Evolutionary conservation across 2,888 invertebrate genomes (phyloP).

Genomic region (Proisotoma minuta): DNA sequence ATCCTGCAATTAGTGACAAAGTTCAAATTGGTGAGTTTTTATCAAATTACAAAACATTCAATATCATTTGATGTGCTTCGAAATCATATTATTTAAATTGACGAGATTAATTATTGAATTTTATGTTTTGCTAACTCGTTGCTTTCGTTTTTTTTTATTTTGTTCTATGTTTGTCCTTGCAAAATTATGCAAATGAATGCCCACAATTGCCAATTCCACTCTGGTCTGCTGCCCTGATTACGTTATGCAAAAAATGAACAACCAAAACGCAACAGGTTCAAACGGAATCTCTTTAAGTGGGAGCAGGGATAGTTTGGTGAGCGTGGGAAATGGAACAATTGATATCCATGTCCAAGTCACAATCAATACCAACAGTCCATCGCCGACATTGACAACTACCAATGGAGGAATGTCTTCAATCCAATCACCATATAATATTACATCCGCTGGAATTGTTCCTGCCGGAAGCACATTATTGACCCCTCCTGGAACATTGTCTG

Average conservation of each 20-base stretch:
- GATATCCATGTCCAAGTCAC: constrained; percentile 78
- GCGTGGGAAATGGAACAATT: constrained; percentile 68
- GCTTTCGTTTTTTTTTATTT: constrained; percentile 16
- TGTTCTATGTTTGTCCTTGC: constrained; percentile 16
- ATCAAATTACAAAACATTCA: too few relatives aligned
- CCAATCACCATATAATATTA: not conserved
- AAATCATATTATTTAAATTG: not conserved
- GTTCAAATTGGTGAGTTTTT: constrained; percentile 43
- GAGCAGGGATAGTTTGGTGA: constrained; percentile 41
- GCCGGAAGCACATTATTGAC: constrained; percentile 36
- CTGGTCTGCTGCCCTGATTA: too few relatives aligned
- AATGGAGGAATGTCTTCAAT: constrained; percentile 13
- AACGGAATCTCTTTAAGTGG: constrained; percentile 42
- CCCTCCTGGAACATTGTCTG: constrained; percentile 69
- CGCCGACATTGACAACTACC: constrained; percentile 23
- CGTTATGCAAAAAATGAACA: too few relatives aligned
- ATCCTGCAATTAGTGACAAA: constrained; percentile 39
- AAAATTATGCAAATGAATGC: not conserved
- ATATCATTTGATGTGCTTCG: too few relatives aligned
- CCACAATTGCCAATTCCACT: too few relatives aligned
- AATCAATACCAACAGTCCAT: constrained; percentile 59
- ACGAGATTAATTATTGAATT: constrained; percentile 8
- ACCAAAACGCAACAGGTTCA: constrained; percentile 15
- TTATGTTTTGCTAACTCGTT: constrained; percentile 13
- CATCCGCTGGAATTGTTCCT: constrained; percentile 13